These are phyloP conservation scores for Drosophila serrata DNA, from an alignment of 1,140 invertebrate genomes.

Conservation along the genomic window DNA sequence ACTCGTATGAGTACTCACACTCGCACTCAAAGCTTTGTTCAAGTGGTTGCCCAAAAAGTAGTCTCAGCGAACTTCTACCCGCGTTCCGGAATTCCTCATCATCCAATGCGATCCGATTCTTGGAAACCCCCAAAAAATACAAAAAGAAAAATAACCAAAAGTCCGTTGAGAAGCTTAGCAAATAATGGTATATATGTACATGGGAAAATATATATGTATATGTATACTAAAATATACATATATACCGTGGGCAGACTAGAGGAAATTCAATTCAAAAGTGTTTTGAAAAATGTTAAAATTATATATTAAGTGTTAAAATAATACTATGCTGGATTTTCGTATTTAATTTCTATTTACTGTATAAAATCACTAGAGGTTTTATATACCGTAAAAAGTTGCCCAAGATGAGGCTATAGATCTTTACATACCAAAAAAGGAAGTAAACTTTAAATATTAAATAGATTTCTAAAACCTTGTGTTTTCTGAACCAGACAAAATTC, in stretches of 20 bases:
- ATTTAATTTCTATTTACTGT: not conserved
- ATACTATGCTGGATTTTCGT: no score
- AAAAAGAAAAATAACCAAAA: conserved; percentile 18
- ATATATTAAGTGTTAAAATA: not conserved
- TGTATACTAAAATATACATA: not conserved
- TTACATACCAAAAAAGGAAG: no score
- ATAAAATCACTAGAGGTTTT: no score
- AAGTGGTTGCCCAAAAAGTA: conserved; percentile 35
- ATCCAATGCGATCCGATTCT: conserved; percentile 35
- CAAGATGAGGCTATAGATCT: no score
- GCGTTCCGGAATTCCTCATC: conserved; percentile 46
- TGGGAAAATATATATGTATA: not conserved
- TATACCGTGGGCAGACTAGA: not conserved
- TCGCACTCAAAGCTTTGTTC: conserved; percentile 23
- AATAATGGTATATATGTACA: conserved; percentile 2
- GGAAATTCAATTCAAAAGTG: not conserved
- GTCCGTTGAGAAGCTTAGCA: conserved; percentile 12
- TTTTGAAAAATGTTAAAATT: not conserved
- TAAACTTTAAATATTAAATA: no score
- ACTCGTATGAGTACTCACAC: conserved; percentile 17
- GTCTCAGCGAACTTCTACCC: conserved; percentile 12
- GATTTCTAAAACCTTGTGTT: no score
- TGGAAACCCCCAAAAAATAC: conserved; percentile 40
- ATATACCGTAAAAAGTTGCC: no score
- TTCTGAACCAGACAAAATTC: no score